phyloP scores from a whole-genome alignment of 1,140 invertebrate genomes.

The Grapholita molesta region DNA sequence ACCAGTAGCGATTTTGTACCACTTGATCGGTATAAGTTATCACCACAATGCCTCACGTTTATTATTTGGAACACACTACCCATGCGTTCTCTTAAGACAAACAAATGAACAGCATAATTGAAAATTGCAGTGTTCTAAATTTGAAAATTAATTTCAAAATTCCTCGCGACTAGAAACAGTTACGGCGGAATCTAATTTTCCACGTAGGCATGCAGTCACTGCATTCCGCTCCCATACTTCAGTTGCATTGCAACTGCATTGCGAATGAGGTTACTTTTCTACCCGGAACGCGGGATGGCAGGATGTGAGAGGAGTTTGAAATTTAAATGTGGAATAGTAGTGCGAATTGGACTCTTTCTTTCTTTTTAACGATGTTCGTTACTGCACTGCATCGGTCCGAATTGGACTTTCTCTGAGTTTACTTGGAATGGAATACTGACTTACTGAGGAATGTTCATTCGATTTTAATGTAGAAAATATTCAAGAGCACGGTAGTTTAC shows the following conservation, averaged over 20 bases:
- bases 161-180: constrained; percentile 4
- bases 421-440: too few species aligned
- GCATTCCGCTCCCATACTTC: constrained; percentile 12
- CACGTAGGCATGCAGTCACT: neutral
- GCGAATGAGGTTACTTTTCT: constrained; percentile 5
- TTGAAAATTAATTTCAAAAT: constrained; percentile 13
- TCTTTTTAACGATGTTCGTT: neutral
- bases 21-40: too few species aligned
- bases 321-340: constrained; percentile 10
- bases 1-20: too few species aligned
- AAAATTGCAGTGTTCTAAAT: neutral
- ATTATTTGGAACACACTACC: too few species aligned
- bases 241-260: constrained; percentile 12
- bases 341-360: neutral
- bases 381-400: neutral
- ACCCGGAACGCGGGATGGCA: neutral
- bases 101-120: neutral
- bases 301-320: constrained; percentile 12
- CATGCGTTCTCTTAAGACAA: neutral
- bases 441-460: too few species aligned
- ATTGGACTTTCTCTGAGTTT: neutral
- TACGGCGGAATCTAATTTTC: constrained; percentile 38
- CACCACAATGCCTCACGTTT: too few species aligned
- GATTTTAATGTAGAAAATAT: neutral
- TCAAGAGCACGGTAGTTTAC: neutral